These are phyloP conservation scores for Petrocephalus sullivani DNA, from an alignment of 2,797 vertebrate species.

Conservation along the genomic window DNA sequence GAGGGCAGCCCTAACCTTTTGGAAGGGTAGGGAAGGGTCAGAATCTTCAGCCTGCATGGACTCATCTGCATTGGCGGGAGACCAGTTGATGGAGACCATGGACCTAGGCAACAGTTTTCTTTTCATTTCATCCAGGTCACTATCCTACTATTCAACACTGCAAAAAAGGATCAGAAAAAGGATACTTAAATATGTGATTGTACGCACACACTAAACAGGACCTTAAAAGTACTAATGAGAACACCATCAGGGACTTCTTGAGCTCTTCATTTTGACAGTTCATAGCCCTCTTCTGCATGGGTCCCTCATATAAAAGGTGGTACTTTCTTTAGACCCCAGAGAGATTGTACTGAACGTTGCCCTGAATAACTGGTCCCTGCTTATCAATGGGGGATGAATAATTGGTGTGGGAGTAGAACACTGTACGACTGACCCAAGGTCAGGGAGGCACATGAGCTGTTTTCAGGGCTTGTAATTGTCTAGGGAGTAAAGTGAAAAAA, in stretches of 20 bases:
- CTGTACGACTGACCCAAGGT: not conserved
- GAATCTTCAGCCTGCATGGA: not conserved
- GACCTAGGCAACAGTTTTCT: not conserved
- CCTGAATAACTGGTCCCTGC: not conserved
- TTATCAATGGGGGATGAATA: not conserved
- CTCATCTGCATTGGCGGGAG: not conserved
- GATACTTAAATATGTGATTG: no score
- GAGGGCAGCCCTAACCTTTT: not conserved
- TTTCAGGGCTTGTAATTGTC: not conserved
- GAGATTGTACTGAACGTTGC: not conserved
- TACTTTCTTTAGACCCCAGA: not conserved
- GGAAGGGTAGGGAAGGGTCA: not conserved
- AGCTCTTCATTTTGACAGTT: not conserved
- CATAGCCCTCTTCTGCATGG: not conserved
- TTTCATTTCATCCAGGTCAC: not conserved
- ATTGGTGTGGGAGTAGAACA: not conserved
- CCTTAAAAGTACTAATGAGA: not conserved
- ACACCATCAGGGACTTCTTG: not conserved
- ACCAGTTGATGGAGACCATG: not conserved
- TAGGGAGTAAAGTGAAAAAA: not conserved
- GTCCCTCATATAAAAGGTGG: not conserved
- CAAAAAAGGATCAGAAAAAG: not conserved
- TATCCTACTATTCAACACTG: not conserved
- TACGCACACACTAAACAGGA: not conserved
- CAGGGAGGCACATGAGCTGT: not conserved